Base-by-base conservation (phyloP, 2,888 invertebrate genomes). In the Xestia xanthographa region DNA sequence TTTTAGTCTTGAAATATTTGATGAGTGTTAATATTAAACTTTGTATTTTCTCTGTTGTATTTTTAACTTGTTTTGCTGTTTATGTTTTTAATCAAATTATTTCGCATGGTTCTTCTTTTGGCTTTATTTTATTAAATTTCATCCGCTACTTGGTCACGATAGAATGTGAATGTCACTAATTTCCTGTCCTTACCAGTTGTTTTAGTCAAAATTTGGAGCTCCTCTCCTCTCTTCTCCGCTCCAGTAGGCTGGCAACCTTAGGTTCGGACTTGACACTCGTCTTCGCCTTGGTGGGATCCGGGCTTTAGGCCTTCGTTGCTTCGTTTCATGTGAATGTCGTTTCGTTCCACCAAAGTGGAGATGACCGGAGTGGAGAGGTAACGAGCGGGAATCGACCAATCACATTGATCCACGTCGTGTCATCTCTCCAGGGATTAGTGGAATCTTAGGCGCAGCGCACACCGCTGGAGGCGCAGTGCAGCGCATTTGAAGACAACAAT, bases 101-200 rank as follows among this genome's bases (percentile, higher is more conserved):
- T 48, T n/a, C 14, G 8, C n/a, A 53, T 20, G 20, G 1, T 3
- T 60, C 20, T 60, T 38, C 1, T 60, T 62, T 34, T 38, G 34
- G 22, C 0, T 29, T 71, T 12, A 53, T 43, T 56, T 34, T 3
- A 34, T 34, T 43, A 26, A 34, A 50, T 14, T 34, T 29, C n/a
- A 48, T 75, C 75, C n/a, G 12, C 12, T 48, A 11, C 22, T 74
- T 50, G 41, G 43, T 41, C 14, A 34, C 20, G n/a, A 43, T 63
- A 34, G 8, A 38, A 62, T 62, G 6, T n/a, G n/a, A n/a, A 26
- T 56, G 5, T 26, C 5, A 26, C 14, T 41, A 41, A 11, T 41
- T 41, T 41, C 9, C 9, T 41, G 11, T 41, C 41, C 41, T 11
- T 41, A 11, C 9, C 53, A n/a, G 53, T n/a, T n/a, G n/a, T 53